Percentiles rank a stretch among this genome's conserved stretches.
phyloP scores from a whole-genome alignment of 2,113 vertebrate species.

The Daboia siamensis region DNA sequence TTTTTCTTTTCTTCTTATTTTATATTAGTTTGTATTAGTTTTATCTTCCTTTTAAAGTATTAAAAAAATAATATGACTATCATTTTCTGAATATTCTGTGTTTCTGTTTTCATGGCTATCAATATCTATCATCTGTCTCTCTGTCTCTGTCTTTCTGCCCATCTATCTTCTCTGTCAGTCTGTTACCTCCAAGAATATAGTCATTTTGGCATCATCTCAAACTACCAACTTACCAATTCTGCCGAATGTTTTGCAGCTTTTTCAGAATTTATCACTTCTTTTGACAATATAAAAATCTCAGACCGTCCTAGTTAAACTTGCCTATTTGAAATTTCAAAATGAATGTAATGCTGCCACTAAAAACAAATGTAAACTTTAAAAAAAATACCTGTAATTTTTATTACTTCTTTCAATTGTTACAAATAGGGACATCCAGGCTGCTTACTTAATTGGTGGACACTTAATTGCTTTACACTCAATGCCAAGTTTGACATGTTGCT shows the following conservation, averaged over 20 bases:
- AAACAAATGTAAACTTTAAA: not conserved
- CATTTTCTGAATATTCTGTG: not conserved
- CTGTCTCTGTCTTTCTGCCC: no score
- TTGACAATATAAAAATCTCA: not conserved
- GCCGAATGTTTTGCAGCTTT: not conserved
- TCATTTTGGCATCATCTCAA: not conserved
- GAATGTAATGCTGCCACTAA: not conserved
- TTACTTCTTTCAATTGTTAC: not conserved
- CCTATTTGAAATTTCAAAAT: not conserved
- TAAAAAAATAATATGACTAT: not conserved
- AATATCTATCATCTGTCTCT: no score
- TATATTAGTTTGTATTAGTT: not conserved
- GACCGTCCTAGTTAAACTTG: not conserved
- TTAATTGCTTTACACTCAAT: no score
- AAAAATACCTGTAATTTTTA: not conserved
- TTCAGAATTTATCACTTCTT: not conserved
- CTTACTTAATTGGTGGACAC: not conserved
- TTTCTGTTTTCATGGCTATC: not conserved
- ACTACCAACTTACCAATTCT: no score
- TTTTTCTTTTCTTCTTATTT: not conserved
- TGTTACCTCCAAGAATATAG: not conserved
- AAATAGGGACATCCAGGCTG: not conserved
- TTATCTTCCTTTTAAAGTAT: not conserved
- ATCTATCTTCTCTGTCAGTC: no score
- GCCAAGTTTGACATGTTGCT: not conserved